Conservation (phyloP, 2,113 vertebrate genomes). For the Thamnaconus septentrionalis region DNA sequence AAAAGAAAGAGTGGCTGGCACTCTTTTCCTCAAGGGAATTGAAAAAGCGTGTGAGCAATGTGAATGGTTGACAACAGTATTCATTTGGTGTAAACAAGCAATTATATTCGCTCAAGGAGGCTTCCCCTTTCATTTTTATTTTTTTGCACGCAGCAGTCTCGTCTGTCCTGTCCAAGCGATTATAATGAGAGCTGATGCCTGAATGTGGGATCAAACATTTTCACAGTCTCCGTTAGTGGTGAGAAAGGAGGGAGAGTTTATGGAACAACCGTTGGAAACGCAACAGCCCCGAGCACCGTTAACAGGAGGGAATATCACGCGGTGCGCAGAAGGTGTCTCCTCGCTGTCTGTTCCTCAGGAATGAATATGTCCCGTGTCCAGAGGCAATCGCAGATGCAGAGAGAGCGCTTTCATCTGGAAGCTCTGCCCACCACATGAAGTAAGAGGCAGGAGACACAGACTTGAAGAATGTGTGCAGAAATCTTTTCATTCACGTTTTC, state of each 20-base stretch:
- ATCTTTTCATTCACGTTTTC: no score
- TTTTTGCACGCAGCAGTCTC: background rate
- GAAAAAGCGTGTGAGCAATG: background rate
- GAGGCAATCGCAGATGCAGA: conserved; percentile 28
- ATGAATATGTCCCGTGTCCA: conserved; percentile 24
- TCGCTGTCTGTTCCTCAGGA: conserved; percentile 18
- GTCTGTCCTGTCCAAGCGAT: background rate
- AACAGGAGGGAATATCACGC: conserved; percentile 21
- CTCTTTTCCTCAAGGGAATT: no score
- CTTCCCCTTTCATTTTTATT: background rate
- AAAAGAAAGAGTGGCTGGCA: no score
- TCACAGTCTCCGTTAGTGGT: conserved; percentile 16
- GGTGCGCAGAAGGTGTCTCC: conserved; percentile 10
- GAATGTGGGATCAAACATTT: conserved; percentile 32
- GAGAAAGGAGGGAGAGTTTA: conserved; percentile 26
- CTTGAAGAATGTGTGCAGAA: background rate
- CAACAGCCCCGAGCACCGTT: conserved; percentile 25
- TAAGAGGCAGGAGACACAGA: background rate
- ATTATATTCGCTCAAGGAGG: background rate
- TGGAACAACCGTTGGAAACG: conserved; percentile 29
- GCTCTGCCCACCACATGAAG: conserved; percentile 5
- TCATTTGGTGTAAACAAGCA: background rate
- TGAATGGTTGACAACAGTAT: background rate
- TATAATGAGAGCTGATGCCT: conserved; percentile 5
- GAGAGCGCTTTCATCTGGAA: conserved; percentile 33